Evolutionary conservation across 1,140 invertebrate genomes (phyloP).

Genomic region (Muscidifurax raptorellus): DNA sequence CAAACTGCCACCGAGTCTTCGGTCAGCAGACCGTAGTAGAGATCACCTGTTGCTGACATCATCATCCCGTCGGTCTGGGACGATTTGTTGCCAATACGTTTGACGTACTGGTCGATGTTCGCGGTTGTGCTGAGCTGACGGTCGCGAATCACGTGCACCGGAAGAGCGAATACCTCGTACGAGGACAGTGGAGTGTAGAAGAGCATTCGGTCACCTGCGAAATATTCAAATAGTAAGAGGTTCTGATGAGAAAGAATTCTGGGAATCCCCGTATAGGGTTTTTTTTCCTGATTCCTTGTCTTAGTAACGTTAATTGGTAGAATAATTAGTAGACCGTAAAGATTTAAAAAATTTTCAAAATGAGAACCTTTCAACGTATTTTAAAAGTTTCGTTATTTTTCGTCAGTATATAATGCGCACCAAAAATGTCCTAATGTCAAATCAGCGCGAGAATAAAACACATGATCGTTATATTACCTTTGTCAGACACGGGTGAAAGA

Average conservation of each 20-base stretch:
- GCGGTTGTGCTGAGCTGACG: constrained; percentile 50
- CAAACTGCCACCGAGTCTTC: constrained; percentile 79
- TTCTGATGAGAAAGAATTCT: no score
- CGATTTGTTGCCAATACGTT: constrained; percentile 75
- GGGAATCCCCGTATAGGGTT: no score
- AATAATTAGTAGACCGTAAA: not conserved
- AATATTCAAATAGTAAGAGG: not conserved
- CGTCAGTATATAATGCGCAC: no score
- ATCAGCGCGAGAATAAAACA: not conserved
- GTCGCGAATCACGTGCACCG: constrained; percentile 74
- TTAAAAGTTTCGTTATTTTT: no score
- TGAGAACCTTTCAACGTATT: no score
- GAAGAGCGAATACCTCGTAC: constrained; percentile 77
- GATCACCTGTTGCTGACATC: constrained; percentile 79
- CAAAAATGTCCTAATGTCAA: not conserved
- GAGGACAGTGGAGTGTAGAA: constrained; percentile 79
- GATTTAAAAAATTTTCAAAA: no score
- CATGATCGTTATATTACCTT: not conserved
- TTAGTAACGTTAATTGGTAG: not conserved
- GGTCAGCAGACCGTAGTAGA: constrained; percentile 79
- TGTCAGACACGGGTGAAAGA: constrained; percentile 73
- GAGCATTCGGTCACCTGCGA: constrained; percentile 71
- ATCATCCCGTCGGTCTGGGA: constrained; percentile 81
- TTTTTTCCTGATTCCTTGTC: not conserved
- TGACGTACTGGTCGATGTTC: constrained; percentile 69